Conservation (phyloP, 2,797 vertebrate genomes). For the Falco rusticolus region DNA sequence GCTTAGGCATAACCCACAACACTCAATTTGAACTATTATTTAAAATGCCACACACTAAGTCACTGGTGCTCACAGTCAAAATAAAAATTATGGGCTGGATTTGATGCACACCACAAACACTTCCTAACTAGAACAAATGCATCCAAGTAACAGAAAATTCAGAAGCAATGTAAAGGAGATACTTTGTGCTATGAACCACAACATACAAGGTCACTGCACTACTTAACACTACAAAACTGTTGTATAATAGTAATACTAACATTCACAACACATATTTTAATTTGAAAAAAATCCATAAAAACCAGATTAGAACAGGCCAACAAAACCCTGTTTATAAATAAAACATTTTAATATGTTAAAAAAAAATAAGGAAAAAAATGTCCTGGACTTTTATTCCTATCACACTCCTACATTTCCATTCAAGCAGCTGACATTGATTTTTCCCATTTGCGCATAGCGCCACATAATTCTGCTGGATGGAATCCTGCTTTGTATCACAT, state of each 20-base stretch:
- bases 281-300: background rate
- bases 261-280: background rate
- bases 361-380: no score
- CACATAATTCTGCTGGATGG: constrained; percentile 48
- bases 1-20: background rate
- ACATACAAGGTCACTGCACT: background rate
- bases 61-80: constrained; percentile 16
- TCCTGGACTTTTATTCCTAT: no score
- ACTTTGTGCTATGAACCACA: background rate
- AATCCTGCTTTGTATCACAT: constrained; percentile 60
- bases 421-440: constrained; percentile 75
- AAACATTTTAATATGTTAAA: constrained; percentile 7
- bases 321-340: constrained; percentile 27
- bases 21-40: background rate
- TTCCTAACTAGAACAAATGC: constrained; percentile 2
- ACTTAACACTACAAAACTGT: background rate
- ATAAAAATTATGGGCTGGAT: background rate
- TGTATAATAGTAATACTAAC: background rate
- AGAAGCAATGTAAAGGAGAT: background rate
- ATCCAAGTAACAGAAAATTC: background rate
- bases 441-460: constrained; percentile 64
- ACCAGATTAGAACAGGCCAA: background rate
- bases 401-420: constrained; percentile 70
- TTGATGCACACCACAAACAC: constrained; percentile 11
- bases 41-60: background rate